Percentiles rank a stretch among this genome's conserved stretches.
Evolutionary conservation across 2,113 vertebrate genomes (phyloP).

Genomic region (Dicaeum eximium): DNA sequence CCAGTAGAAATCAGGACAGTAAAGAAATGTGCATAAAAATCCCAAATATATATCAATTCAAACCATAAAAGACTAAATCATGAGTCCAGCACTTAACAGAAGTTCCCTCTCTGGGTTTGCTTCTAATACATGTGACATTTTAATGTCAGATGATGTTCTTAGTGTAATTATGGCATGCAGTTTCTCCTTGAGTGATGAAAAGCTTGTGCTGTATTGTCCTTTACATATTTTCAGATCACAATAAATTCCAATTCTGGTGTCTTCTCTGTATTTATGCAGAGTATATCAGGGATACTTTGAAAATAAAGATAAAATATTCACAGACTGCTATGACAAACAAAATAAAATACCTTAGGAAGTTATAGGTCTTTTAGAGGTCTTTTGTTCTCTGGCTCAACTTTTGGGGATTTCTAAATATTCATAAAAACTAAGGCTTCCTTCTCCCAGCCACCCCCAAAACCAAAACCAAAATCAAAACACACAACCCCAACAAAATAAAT

Average conservation of each 20-base stretch:
- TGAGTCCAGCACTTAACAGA: not conserved
- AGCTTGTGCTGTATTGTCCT: not conserved
- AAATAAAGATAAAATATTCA: not conserved
- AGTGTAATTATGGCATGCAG: not conserved
- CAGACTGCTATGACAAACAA: not conserved
- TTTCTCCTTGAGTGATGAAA: not conserved
- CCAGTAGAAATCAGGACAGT: not conserved
- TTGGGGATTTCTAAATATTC: not conserved
- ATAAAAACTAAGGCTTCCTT: not conserved
- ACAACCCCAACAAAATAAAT: not conserved
- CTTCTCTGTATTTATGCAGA: not conserved
- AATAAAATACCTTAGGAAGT: not conserved
- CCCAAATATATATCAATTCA: not conserved
- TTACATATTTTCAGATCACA: not conserved
- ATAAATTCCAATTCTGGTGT: not conserved
- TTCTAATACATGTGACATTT: slow-evolving; percentile 14
- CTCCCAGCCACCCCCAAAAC: not conserved
- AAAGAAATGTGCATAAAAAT: not conserved
- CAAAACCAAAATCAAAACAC: not conserved
- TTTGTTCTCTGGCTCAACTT: not conserved
- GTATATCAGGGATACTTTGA: not conserved
- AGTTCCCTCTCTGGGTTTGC: not conserved
- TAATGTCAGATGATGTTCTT: not conserved
- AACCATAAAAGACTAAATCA: not conserved
- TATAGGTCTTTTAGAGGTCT: not conserved